phyloP scores from a whole-genome alignment of 2,113 vertebrate species.

The Coptodon bakossiorum region DNA sequence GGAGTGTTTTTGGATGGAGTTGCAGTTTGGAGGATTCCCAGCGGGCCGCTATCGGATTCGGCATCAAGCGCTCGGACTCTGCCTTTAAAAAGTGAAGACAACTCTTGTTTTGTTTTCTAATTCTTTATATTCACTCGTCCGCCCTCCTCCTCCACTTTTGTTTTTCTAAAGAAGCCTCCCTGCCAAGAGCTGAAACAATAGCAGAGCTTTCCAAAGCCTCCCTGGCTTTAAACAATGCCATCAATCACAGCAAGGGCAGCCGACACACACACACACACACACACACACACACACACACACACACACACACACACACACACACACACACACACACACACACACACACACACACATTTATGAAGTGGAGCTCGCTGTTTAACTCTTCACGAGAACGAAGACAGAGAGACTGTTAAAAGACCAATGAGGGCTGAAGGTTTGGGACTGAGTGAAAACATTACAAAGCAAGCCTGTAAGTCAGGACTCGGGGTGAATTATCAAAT shows the following conservation, averaged over 20 bases:
- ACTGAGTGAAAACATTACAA: constrained; percentile 10
- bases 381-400: constrained; percentile 1
- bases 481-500: background rate
- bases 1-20: background rate
- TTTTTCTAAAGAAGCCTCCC: constrained; percentile 42
- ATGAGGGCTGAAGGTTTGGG: background rate
- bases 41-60: background rate
- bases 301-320: background rate
- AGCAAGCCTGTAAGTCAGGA: constrained; percentile 12
- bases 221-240: constrained; percentile 74
- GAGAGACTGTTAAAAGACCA: background rate
- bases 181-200: constrained; percentile 75
- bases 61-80: background rate
- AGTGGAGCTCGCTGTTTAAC: constrained; percentile 25
- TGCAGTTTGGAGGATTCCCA: constrained; percentile 8
- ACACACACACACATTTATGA: background rate
- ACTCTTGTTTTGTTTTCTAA: constrained; percentile 59
- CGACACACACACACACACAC: background rate
- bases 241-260: constrained; percentile 62
- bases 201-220: constrained; percentile 65
- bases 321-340: background rate
- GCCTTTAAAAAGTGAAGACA: constrained; percentile 31
- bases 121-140: constrained; percentile 11
- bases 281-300: background rate
- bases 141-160: background rate